Percentiles rank a stretch among this genome's conserved stretches.
Conservation (phyloP, 1,140 invertebrate species). For the Leptinotarsa texana region DNA sequence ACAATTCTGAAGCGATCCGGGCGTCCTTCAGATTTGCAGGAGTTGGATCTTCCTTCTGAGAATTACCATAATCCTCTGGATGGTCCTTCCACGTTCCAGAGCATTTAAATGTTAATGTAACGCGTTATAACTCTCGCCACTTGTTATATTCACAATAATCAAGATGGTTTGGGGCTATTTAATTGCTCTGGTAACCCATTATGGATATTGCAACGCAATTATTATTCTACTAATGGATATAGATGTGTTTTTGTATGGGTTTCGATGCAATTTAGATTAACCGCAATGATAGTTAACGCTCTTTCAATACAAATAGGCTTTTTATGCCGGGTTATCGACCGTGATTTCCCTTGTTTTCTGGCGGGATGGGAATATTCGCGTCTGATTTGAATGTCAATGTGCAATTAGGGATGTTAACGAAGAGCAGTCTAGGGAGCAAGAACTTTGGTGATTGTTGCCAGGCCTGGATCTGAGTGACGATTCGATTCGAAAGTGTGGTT, state of each 20-base stretch:
- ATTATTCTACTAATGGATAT: conserved; percentile 20
- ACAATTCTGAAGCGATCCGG: neutral
- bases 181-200: conserved; percentile 19
- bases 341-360: neutral
- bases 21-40: conserved; percentile 4
- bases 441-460: too few relatives aligned
- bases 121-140: conserved; percentile 15
- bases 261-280: conserved; percentile 23
- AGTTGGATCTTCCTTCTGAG: conserved; percentile 15
- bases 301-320: conserved; percentile 16
- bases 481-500: too few relatives aligned
- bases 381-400: conserved; percentile 7
- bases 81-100: conserved; percentile 10
- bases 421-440: neutral
- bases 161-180: conserved; percentile 21
- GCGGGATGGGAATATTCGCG: neutral
- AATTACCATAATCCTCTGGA: conserved; percentile 22
- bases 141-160: conserved; percentile 26
- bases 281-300: conserved; percentile 15
- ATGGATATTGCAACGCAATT: conserved; percentile 23
- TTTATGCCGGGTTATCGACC: conserved; percentile 1
- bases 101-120: conserved; percentile 27
- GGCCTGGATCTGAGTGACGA: too few relatives aligned
- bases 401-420: neutral
- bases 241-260: conserved; percentile 18